Evolutionary conservation across 2,888 invertebrate species (phyloP).

Genomic region (Cephus spinipes): DNA sequence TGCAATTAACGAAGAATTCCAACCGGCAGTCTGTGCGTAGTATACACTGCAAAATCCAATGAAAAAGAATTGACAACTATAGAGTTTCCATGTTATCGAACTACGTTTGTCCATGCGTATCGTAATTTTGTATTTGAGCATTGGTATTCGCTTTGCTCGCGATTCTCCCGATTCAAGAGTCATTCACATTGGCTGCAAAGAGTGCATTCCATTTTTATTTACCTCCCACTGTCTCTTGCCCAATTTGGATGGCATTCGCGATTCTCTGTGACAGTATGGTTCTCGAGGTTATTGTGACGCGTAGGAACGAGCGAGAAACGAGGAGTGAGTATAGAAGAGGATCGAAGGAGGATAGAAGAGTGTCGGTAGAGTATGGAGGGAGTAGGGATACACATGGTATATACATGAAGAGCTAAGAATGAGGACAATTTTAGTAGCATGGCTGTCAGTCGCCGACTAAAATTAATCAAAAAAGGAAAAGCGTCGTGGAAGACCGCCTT

Average conservation of each 20-base stretch:
- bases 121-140: not conserved
- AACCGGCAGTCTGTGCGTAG: not conserved
- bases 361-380: too few species aligned
- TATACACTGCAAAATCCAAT: not conserved
- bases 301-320: not conserved
- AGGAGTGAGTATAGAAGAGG: too few species aligned
- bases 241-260: not conserved
- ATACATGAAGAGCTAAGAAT: conserved; percentile 42
- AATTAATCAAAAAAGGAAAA: conserved; percentile 39
- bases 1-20: not conserved
- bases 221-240: not conserved
- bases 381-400: too few species aligned
- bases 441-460: conserved; percentile 39
- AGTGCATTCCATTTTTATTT: not conserved
- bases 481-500: conserved; percentile 11
- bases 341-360: too few species aligned
- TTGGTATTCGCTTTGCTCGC: not conserved
- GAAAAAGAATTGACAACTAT: not conserved
- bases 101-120: not conserved
- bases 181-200: not conserved
- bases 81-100: not conserved
- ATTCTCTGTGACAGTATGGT: not conserved
- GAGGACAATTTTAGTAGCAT: conserved; percentile 44
- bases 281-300: not conserved
- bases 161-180: not conserved